Percentiles rank a stretch among this genome's conserved stretches.
These are phyloP conservation scores for Formica aserva DNA, from an alignment of 2,888 invertebrate genomes.

Conservation along the genomic window DNA sequence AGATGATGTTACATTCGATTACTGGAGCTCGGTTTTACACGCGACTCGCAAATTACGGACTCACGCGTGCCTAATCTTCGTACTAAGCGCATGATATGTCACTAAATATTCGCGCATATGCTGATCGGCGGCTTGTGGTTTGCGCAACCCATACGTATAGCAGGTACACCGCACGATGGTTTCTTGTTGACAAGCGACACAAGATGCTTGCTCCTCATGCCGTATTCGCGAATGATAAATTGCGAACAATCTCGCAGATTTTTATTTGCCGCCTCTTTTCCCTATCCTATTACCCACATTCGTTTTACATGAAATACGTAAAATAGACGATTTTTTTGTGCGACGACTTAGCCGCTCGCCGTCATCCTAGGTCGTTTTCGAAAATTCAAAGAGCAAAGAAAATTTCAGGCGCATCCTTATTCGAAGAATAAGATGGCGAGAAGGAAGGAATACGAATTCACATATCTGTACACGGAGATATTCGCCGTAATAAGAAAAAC, in stretches of 20 bases:
- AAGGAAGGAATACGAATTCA: conserved; percentile 20
- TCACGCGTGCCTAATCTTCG: conserved; percentile 38
- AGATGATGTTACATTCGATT: background rate
- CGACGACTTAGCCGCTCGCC: conserved; percentile 7
- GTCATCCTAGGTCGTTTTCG: conserved; percentile 5
- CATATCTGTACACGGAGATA: background rate
- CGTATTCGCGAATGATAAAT: conserved; percentile 39
- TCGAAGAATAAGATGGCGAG: background rate
- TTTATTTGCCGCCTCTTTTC: background rate
- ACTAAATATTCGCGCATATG: conserved; percentile 45
- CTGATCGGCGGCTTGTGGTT: conserved; percentile 50
- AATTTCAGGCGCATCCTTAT: conserved; percentile 21
- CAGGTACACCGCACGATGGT: background rate
- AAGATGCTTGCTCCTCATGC: conserved; percentile 4
- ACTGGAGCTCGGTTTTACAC: background rate
- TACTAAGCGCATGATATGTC: conserved; percentile 39
- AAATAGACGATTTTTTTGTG: conserved; percentile 16
- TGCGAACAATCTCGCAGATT: conserved; percentile 26
- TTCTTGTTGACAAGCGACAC: conserved; percentile 37
- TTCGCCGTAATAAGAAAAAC: conserved; percentile 11
- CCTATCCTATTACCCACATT: background rate
- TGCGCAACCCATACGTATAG: background rate
- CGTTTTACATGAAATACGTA: conserved; percentile 11
- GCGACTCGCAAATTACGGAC: conserved; percentile 33
- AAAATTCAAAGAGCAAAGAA: conserved; percentile 34